These are phyloP conservation scores for Chorisops tibialis DNA, from an alignment of 2,888 invertebrate species.

Conservation along the genomic window DNA sequence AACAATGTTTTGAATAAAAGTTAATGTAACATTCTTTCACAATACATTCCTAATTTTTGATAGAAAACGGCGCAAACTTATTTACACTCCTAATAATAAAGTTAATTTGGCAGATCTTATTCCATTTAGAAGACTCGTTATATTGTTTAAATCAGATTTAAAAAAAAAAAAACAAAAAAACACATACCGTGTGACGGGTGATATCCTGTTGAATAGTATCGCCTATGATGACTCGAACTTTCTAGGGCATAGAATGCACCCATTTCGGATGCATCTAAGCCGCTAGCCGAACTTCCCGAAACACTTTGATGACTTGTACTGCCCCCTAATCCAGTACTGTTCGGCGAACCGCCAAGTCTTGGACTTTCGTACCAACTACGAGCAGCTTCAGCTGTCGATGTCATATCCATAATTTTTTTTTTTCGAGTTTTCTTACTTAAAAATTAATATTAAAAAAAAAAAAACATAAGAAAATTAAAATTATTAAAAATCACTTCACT, in stretches of 20 bases:
- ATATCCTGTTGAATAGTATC: constrained; percentile 52
- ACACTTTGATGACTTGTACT: constrained; percentile 42
- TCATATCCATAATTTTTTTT: constrained; percentile 51
- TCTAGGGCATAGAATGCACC: constrained; percentile 53
- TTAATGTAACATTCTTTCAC: no score
- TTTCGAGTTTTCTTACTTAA: background rate
- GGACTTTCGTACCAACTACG: constrained; percentile 54
- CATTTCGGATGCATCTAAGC: constrained; percentile 52
- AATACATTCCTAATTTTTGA: no score
- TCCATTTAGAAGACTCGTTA: no score
- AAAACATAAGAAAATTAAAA: background rate
- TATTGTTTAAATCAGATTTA: background rate
- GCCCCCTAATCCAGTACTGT: constrained; percentile 47
- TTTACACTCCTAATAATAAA: no score
- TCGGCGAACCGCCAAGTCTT: constrained; percentile 51
- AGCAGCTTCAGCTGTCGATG: constrained; percentile 53
- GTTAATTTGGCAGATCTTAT: no score
- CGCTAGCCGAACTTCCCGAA: constrained; percentile 35
- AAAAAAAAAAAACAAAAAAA: background rate
- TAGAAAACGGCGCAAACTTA: no score
- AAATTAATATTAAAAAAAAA: background rate
- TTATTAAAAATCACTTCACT: background rate
- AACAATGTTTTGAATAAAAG: no score
- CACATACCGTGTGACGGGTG: constrained; percentile 49
- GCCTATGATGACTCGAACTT: constrained; percentile 51